Conservation (phyloP, 1,140 invertebrate species). For the Pseudomyrmex pallidus region DNA sequence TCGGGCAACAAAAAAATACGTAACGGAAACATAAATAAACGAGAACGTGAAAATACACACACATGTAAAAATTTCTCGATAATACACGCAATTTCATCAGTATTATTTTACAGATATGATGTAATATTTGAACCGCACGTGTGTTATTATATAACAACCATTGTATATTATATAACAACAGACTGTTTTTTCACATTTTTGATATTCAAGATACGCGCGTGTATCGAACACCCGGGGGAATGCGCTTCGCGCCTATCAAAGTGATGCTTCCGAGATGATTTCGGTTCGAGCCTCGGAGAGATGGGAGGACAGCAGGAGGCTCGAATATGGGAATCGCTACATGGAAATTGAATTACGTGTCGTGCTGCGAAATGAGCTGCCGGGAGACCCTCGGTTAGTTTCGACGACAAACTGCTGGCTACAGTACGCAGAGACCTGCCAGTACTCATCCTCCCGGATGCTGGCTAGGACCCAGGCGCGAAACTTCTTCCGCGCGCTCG, state of each 20-base stretch:
- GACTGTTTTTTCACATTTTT: neutral
- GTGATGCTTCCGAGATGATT: conserved; percentile 30
- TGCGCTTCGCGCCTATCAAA: neutral
- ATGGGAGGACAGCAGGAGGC: neutral
- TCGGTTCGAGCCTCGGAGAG: conserved; percentile 1
- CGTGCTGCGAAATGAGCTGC: conserved; percentile 67
- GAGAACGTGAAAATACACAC: neutral
- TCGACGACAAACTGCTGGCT: conserved; percentile 54
- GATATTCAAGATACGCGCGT: neutral
- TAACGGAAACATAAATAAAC: neutral
- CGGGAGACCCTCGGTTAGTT: conserved; percentile 53
- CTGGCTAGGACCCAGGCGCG: neutral
- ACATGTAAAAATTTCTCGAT: too few species aligned
- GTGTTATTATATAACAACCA: too few species aligned
- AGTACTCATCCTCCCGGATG: conserved; percentile 55
- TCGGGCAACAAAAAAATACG: neutral
- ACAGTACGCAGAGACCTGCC: conserved; percentile 31
- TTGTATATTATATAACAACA: too few species aligned
- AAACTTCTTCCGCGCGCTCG: neutral
- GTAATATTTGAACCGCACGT: too few species aligned
- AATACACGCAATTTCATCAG: too few species aligned
- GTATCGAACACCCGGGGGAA: conserved; percentile 9
- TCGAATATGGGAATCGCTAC: conserved; percentile 58
- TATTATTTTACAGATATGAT: too few species aligned
- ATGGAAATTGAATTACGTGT: conserved; percentile 75